phyloP scores from a whole-genome alignment of 2,113 vertebrate species.

The Etheostoma spectabile region DNA sequence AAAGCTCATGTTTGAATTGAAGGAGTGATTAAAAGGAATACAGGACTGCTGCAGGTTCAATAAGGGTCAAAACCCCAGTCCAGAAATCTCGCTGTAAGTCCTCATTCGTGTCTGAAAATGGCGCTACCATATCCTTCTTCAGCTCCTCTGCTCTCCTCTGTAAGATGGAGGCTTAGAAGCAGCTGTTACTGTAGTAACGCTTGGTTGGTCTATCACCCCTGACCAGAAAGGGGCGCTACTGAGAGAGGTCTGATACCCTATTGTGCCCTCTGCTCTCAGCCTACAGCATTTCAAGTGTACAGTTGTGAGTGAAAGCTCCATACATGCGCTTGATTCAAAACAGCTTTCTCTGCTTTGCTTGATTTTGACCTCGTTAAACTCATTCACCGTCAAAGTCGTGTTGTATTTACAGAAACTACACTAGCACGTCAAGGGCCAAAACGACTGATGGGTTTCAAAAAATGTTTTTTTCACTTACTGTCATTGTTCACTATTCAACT shows the following conservation, averaged over 20 bases:
- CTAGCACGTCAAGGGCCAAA: slow-evolving; percentile 28
- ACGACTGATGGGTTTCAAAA: slow-evolving; percentile 47
- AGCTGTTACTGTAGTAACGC: slow-evolving; percentile 80
- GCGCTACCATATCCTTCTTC: slow-evolving; percentile 65
- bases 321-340: slow-evolving; percentile 38
- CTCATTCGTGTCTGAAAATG: slow-evolving; percentile 70
- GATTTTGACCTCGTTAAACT: slow-evolving; percentile 61
- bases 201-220: slow-evolving; percentile 58
- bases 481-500: slow-evolving; percentile 61
- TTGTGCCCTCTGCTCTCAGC: slow-evolving; percentile 37
- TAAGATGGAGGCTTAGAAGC: slow-evolving; percentile 80
- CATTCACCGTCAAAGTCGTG: slow-evolving; percentile 60
- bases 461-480: slow-evolving; percentile 38
- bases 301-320: slow-evolving; percentile 22
- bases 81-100: slow-evolving; percentile 9
- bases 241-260: slow-evolving; percentile 63
- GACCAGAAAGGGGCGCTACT: slow-evolving; percentile 78
- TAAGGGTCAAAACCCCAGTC: background rate
- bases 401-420: slow-evolving; percentile 56
- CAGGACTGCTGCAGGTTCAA: slow-evolving; percentile 10
- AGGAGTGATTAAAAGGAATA: background rate
- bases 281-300: slow-evolving; percentile 18
- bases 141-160: slow-evolving; percentile 56
- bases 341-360: slow-evolving; percentile 44
- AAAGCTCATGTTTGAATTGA: slow-evolving; percentile 18